Conservation (phyloP, 2,888 invertebrate species). For the Caenorhabditis afra region DNA sequence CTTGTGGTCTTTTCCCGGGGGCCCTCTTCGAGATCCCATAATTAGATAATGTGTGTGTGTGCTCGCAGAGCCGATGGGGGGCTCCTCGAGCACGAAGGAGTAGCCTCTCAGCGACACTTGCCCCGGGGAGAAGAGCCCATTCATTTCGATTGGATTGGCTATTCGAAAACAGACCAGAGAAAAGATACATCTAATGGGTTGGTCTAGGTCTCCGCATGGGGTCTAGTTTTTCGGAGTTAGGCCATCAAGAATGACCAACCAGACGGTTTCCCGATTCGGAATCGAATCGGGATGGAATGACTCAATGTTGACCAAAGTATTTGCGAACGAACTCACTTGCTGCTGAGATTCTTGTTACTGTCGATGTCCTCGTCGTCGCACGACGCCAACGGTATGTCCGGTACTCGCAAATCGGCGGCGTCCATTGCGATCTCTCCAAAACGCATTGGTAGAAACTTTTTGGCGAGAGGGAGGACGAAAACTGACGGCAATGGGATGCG, state of each 20-base stretch:
- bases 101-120: constrained; percentile 46
- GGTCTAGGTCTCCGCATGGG: no score
- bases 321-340: constrained; percentile 53
- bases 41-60: constrained; percentile 52
- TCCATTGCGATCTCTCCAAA: constrained; percentile 65
- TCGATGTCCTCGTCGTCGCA: constrained; percentile 71
- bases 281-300: constrained; percentile 1
- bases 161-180: neutral
- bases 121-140: constrained; percentile 2
- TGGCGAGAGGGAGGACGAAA: constrained; percentile 5
- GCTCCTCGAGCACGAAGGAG: constrained; percentile 2
- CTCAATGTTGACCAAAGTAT: no score
- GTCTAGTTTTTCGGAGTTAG: neutral
- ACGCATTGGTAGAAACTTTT: constrained; percentile 37
- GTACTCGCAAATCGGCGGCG: constrained; percentile 70
- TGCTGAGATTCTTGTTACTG: constrained; percentile 57
- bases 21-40: constrained; percentile 39
- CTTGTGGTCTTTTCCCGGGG: neutral
- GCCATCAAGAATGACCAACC: neutral
- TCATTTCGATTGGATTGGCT: constrained; percentile 23
- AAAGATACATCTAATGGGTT: constrained; percentile 17
- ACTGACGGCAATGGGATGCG: constrained; percentile 20
- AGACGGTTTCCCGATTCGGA: constrained; percentile 7
- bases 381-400: constrained; percentile 75
- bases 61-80: constrained; percentile 4